Conservation (phyloP, 2,797 vertebrate species). For the Semaprochilodus insignis region DNA sequence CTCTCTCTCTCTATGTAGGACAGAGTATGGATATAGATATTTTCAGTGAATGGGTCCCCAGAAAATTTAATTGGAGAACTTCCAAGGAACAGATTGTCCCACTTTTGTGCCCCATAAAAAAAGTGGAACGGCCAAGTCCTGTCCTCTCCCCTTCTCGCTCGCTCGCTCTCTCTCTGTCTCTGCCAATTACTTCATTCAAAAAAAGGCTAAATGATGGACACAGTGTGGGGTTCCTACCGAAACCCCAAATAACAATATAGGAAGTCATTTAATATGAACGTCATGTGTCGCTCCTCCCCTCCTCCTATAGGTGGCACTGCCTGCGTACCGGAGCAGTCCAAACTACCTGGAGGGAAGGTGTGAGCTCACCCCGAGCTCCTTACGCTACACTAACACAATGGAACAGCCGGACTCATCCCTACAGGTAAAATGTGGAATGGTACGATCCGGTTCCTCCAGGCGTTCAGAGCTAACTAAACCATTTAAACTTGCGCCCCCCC, state of each 20-base stretch:
- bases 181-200: constrained; percentile 30
- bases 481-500: neutral
- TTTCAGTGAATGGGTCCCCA: constrained; percentile 85
- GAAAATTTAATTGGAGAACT: constrained; percentile 85
- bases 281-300: neutral
- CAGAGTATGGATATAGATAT: constrained; percentile 84
- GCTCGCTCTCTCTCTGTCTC: constrained; percentile 27
- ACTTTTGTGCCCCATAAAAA: constrained; percentile 80
- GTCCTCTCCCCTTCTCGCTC: constrained; percentile 67
- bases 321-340: neutral
- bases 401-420: neutral
- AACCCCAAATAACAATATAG: neutral
- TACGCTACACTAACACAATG: neutral
- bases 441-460: neutral
- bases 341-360: neutral
- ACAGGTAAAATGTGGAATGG: neutral
- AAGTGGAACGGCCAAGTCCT: constrained; percentile 83
- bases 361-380: neutral
- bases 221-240: constrained; percentile 9
- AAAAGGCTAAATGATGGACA: constrained; percentile 44
- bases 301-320: neutral
- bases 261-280: neutral
- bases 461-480: constrained; percentile 6
- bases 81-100: constrained; percentile 89
- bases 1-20: constrained; percentile 79